Conservation (phyloP, 2,797 vertebrate genomes). For the Oreochromis mossambicus region DNA sequence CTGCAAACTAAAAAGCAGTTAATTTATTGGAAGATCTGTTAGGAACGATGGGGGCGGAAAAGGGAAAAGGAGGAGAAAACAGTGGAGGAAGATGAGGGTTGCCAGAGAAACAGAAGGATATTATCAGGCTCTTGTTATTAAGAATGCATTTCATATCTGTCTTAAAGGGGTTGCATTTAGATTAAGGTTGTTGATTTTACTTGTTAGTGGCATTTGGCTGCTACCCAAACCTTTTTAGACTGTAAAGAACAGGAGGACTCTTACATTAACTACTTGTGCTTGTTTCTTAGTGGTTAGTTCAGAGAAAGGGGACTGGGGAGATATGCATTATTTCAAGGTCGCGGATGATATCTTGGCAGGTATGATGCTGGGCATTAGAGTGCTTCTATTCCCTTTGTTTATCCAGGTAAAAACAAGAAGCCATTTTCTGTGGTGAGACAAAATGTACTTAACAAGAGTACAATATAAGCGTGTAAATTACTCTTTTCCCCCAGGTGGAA, state of each 20-base stretch:
- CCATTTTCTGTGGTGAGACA: slow-evolving; percentile 90
- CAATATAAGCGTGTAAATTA: slow-evolving; percentile 95
- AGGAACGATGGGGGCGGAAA: slow-evolving; percentile 33
- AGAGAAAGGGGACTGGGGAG: slow-evolving; percentile 51
- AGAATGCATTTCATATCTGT: slow-evolving; percentile 83
- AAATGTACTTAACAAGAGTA: slow-evolving; percentile 92
- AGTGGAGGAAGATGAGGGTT: background rate
- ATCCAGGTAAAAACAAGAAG: slow-evolving; percentile 55
- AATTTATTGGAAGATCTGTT: slow-evolving; percentile 95
- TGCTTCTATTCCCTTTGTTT: slow-evolving; percentile 88
- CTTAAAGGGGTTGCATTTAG: slow-evolving; percentile 81
- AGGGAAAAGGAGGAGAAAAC: background rate
- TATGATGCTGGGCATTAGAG: slow-evolving; percentile 77
- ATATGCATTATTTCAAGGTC: slow-evolving; percentile 75
- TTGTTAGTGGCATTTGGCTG: slow-evolving; percentile 75
- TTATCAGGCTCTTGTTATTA: slow-evolving; percentile 79
- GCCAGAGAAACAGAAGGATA: slow-evolving; percentile 70
- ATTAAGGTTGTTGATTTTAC: slow-evolving; percentile 86
- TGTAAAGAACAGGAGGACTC: slow-evolving; percentile 66
- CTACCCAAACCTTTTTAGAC: slow-evolving; percentile 9
- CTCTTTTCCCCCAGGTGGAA: slow-evolving; percentile 83
- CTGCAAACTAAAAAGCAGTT: slow-evolving; percentile 92
- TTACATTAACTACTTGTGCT: slow-evolving; percentile 87
- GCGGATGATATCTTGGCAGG: slow-evolving; percentile 66
- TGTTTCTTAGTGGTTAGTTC: slow-evolving; percentile 76